Conservation (phyloP, 2,113 vertebrate species). For the Daphoenositta chrysoptera region DNA sequence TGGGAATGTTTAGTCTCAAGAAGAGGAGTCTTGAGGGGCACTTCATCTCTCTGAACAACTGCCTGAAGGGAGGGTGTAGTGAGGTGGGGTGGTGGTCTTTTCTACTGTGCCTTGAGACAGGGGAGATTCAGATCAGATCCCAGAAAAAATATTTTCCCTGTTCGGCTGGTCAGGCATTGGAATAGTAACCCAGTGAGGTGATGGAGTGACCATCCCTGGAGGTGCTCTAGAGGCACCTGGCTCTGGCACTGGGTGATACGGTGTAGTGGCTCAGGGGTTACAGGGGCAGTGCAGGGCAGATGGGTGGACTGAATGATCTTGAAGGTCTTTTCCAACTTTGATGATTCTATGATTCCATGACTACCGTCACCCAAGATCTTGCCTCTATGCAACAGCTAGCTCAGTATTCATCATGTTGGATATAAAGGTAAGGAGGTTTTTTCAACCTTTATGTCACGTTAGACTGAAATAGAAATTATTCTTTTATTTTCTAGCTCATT, state of each 20-base stretch:
- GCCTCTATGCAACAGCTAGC: not conserved
- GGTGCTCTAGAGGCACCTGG: not conserved
- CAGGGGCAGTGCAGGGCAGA: no score
- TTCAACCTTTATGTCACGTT: not conserved
- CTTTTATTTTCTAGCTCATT: not conserved
- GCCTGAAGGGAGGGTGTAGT: not conserved
- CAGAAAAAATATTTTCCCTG: not conserved
- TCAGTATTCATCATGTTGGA: not conserved
- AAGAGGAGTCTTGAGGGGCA: not conserved
- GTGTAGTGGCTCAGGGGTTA: not conserved
- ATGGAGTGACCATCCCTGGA: not conserved
- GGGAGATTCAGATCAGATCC: not conserved
- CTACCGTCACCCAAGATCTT: not conserved
- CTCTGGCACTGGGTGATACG: not conserved
- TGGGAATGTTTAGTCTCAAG: not conserved
- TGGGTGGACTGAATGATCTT: not conserved
- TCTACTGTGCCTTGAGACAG: not conserved
- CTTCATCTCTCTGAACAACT: not conserved
- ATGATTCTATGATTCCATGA: not conserved
- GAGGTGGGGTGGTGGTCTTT: not conserved
- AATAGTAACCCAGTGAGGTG: not conserved
- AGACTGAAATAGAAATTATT: not conserved
- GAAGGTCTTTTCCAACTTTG: not conserved
- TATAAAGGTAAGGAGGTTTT: not conserved
- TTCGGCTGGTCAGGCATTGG: not conserved